A percentile compares a stretch with the other conserved stretches of the same genome.
phyloP scores from a whole-genome alignment of 2,113 vertebrate species.

The Pandion haliaetus region DNA sequence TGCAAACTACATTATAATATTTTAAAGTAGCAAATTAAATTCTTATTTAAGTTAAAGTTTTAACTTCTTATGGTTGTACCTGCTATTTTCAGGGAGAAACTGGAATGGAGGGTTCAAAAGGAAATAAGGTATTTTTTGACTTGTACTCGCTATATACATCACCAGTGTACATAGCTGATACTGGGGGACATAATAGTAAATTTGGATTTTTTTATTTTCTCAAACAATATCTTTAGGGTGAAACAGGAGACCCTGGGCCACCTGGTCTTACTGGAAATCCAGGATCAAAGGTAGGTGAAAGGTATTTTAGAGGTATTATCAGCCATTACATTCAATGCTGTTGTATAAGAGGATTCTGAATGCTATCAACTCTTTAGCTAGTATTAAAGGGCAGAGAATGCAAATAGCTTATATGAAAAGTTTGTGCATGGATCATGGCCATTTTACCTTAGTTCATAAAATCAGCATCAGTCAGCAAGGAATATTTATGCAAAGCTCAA shows the following conservation, averaged over 20 bases:
- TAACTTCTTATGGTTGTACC: not conserved
- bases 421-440: not conserved
- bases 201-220: not conserved
- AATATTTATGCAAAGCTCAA: not conserved
- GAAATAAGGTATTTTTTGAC: conserved; percentile 80
- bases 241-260: conserved; percentile 80
- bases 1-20: not conserved
- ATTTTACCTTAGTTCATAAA: not conserved
- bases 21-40: not conserved
- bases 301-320: not conserved
- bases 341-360: not conserved
- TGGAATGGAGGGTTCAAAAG: conserved; percentile 79
- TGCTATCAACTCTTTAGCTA: not conserved
- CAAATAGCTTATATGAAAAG: not conserved
- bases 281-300: conserved; percentile 80
- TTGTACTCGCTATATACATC: not conserved
- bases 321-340: not conserved
- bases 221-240: conserved; percentile 61
- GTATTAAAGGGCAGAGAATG: not conserved
- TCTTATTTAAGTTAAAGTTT: not conserved
- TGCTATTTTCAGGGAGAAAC: conserved; percentile 78
- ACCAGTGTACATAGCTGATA: not conserved
- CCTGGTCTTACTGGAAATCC: conserved; percentile 82
- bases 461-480: not conserved
- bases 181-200: not conserved